phyloP scores from a whole-genome alignment of 2,797 vertebrate species.

The Pseudocheirus occidentalis region DNA sequence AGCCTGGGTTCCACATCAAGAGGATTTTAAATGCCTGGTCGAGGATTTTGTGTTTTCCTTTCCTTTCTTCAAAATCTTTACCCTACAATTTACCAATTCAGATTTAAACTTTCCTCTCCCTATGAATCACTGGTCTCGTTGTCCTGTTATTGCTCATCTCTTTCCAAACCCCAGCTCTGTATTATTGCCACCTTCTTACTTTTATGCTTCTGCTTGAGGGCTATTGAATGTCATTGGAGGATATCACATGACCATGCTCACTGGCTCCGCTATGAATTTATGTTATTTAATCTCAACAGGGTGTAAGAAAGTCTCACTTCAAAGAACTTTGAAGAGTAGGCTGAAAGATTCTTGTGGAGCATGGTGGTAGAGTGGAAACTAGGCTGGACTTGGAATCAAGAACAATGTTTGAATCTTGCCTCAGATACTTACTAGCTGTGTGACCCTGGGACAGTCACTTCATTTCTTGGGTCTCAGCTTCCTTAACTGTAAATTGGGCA shows the following conservation, averaged over 20 bases:
- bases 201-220: not conserved
- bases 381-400: not conserved
- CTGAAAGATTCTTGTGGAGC: not conserved
- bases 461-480: not conserved
- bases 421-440: not conserved
- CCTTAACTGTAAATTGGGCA: not conserved
- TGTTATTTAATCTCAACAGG: not conserved
- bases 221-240: not conserved
- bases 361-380: not conserved
- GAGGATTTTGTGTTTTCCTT: not conserved
- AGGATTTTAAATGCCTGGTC: not conserved
- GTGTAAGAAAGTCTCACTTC: not conserved
- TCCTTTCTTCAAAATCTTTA: not conserved
- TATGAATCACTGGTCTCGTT: not conserved
- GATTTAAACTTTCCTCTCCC: not conserved
- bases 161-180: not conserved
- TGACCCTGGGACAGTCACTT: not conserved
- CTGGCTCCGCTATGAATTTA: not conserved
- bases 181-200: not conserved
- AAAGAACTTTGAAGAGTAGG: not conserved
- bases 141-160: not conserved
- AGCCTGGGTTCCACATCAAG: not conserved
- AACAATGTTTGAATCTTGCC: not conserved
- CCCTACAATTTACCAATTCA: not conserved
- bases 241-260: not conserved